Evolutionary conservation across 1,140 invertebrate genomes (phyloP), one percentile per base, ranked within the genome.

Genomic region (Aricia agestis): DNA sequence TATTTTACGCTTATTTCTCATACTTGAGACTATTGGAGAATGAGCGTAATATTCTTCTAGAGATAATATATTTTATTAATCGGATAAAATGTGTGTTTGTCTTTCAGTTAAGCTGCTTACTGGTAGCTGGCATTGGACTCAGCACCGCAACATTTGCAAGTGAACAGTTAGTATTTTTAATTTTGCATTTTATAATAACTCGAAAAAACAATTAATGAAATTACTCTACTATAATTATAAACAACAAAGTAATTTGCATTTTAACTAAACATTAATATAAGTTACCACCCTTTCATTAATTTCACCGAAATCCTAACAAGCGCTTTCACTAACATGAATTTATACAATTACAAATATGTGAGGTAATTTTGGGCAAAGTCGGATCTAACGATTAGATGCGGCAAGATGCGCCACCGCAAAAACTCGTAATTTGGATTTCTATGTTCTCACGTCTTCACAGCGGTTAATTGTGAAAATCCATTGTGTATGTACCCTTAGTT

Each of bases 91-190:
- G 36, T 36, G 36, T 74, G 75, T 74, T 72, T 76, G 70, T 78
- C 80, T 91, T 91, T 83, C 87, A 91, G 89, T 83, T 89, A 71
- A 82, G 84, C 84, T 84, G 86, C 78, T 76, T 89, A 68, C 83
- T 90, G 72, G 82, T 91, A 81, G 83, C 87, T 83, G 76, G 80
- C 79, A 72, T 85, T 87, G 86, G 86, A 76, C 79, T 88, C 86
- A 86, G 85, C 85, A 79, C 83, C 74, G 89, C 87, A 78, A 91
- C 89, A 82, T 91, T 91, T 83, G 89, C 86, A 79, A 78, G 84
- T 80, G 86, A 89, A 87, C 89, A 91, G 89, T 91, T 82, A 91
- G 89, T 91, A 86, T 85, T 74, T 59, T 25, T 15, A 36, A 0
- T 36, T 36, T 36, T 32, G 2, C 6, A 36, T 6, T 36, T 7